Evolutionary conservation across 2,888 invertebrate genomes (phyloP).

Genomic region (Sturmia bella): DNA sequence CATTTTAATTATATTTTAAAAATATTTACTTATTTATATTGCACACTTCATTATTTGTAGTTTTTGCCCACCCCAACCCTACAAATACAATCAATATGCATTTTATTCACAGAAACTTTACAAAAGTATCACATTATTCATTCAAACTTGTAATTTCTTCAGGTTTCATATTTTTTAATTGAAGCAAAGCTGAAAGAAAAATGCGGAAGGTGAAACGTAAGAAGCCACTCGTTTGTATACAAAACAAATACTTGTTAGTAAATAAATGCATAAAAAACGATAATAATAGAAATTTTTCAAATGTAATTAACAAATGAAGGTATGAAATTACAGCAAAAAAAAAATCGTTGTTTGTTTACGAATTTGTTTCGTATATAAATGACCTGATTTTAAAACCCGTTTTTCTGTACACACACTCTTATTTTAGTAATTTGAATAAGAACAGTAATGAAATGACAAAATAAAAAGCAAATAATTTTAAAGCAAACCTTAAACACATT

Average conservation of each 20-base stretch:
- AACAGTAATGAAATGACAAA: not conserved
- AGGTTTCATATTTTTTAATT: constrained; percentile 13
- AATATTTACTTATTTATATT: too few relatives aligned
- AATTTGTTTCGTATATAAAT: not conserved
- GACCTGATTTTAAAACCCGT: not conserved
- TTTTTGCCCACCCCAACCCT: too few relatives aligned
- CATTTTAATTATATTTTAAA: too few relatives aligned
- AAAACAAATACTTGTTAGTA: constrained; percentile 10
- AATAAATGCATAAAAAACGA: not conserved
- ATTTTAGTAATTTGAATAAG: not conserved
- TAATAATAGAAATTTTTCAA: constrained; percentile 10
- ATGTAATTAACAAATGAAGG: constrained; percentile 21
- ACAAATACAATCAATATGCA: too few relatives aligned
- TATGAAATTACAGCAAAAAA: constrained; percentile 17
- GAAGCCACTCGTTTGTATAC: constrained; percentile 8
- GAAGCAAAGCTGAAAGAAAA: constrained; percentile 7
- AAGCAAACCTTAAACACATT: not conserved
- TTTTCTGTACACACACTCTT: not conserved
- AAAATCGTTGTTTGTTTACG: not conserved
- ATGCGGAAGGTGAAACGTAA: constrained; percentile 55
- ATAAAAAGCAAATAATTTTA: not conserved
- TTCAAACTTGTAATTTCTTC: not conserved
- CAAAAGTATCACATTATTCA: not conserved
- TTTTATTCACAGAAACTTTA: too few relatives aligned
- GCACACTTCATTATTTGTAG: too few relatives aligned